phyloP scores from a whole-genome alignment of 2,113 vertebrate species.

The Sylvietta virens region DNA sequence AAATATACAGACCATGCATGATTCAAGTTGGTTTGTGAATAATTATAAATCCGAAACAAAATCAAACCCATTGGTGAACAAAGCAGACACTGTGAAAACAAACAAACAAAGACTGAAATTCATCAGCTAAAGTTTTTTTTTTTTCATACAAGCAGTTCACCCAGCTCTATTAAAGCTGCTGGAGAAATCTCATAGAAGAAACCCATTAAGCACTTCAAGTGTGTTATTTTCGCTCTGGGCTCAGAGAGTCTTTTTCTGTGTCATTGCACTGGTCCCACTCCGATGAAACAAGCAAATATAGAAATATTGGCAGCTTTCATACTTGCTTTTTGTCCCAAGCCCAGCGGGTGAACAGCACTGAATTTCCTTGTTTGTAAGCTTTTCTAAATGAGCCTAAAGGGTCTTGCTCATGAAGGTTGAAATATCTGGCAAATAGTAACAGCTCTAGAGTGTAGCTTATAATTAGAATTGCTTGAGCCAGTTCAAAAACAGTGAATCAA shows the following conservation, averaged over 20 bases:
- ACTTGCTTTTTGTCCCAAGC: conserved; percentile 12
- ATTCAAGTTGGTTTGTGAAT: background rate
- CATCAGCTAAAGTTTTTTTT: background rate
- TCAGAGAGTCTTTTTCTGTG: conserved; percentile 50
- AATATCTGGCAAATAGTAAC: conserved; percentile 45
- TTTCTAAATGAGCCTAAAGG: conserved; percentile 63
- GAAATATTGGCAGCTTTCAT: conserved; percentile 56
- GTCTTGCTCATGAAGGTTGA: conserved; percentile 37
- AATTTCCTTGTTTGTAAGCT: conserved; percentile 38
- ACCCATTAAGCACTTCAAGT: conserved; percentile 59
- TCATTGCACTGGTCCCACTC: conserved; percentile 39
- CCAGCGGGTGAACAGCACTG: conserved; percentile 8
- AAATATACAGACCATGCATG: background rate
- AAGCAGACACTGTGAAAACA: background rate
- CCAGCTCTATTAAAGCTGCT: conserved; percentile 39
- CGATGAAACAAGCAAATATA: conserved; percentile 61
- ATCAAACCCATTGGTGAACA: background rate
- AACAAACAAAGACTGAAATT: background rate
- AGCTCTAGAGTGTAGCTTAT: conserved; percentile 22
- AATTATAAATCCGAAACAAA: background rate
- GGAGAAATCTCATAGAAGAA: conserved; percentile 51
- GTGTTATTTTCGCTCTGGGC: conserved; percentile 45
- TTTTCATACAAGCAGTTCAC: background rate
- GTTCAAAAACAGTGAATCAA: background rate
- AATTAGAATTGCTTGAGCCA: conserved; percentile 24